Conservation (phyloP, 2,888 invertebrate genomes). For the Hartigia nigra region DNA sequence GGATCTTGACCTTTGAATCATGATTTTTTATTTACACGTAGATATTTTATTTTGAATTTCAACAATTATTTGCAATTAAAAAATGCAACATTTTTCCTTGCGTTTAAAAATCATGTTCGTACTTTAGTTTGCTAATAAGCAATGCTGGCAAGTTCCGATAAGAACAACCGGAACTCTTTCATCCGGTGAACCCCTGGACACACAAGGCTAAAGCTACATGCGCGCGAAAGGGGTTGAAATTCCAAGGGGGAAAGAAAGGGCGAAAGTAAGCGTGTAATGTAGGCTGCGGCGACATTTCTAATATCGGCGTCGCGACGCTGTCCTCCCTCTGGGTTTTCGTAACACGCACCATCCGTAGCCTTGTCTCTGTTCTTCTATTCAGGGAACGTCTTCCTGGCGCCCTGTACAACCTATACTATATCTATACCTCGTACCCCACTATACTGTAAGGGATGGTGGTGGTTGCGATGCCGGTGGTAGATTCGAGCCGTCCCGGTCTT, state of each 20-base stretch:
- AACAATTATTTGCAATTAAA: not conserved
- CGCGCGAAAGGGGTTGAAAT: not conserved
- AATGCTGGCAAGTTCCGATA: not conserved
- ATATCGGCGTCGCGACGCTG: conserved; percentile 5
- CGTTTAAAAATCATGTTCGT: not conserved
- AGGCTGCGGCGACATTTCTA: conserved; percentile 3
- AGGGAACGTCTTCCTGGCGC: not conserved
- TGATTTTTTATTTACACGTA: not conserved
- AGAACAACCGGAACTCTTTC: not conserved
- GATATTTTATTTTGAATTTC: not conserved
- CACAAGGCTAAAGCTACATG: not conserved
- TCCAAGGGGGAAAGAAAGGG: not conserved
- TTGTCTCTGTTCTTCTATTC: not conserved
- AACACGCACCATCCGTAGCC: not conserved
- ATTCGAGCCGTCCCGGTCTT: conserved; percentile 37
- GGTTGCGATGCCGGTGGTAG: conserved; percentile 27
- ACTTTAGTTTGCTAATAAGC: not conserved
- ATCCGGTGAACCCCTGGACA: too few relatives aligned
- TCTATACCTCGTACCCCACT: too few relatives aligned
- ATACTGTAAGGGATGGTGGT: not conserved
- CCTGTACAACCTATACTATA: not conserved
- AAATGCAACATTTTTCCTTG: not conserved
- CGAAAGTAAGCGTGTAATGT: not conserved
- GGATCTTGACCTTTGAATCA: not conserved
- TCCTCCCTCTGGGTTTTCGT: not conserved